Conservation (phyloP, 2,113 vertebrate species). For the Paradisaea rubra region DNA sequence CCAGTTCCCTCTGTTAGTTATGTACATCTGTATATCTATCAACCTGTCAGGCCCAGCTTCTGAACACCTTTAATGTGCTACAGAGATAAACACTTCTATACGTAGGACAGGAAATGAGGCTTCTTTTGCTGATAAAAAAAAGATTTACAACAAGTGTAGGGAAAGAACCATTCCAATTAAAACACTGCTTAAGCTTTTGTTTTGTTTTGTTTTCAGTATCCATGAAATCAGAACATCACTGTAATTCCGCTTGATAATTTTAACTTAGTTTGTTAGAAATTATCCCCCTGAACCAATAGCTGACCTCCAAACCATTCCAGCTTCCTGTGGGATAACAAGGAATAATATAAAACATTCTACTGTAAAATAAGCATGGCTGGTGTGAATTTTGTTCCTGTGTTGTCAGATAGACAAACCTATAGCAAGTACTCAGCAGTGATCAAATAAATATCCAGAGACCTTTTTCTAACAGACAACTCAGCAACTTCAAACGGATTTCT, state of each 20-base stretch:
- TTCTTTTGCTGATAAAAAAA: conserved; percentile 34
- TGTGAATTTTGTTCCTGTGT: conserved; percentile 14
- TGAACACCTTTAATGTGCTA: conserved; percentile 23
- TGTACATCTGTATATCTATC: neutral
- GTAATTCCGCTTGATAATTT: conserved; percentile 56
- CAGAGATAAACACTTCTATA: conserved; percentile 24
- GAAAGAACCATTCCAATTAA: conserved; percentile 45
- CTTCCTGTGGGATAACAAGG: conserved; percentile 51
- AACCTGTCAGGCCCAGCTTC: neutral
- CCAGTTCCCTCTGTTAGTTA: neutral
- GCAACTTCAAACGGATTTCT: conserved; percentile 68
- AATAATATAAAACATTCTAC: conserved; percentile 60
- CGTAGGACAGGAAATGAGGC: conserved; percentile 17
- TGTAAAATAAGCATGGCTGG: conserved; percentile 48
- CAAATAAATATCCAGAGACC: conserved; percentile 65
- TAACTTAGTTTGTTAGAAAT: conserved; percentile 55
- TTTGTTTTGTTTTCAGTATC: neutral
- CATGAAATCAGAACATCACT: conserved; percentile 30
- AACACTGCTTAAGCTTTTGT: conserved; percentile 21
- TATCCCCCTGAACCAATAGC: conserved; percentile 17
- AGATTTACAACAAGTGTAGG: conserved; percentile 10
- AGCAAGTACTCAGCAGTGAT: conserved; percentile 53
- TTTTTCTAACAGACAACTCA: conserved; percentile 60
- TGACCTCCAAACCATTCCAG: conserved; percentile 44
- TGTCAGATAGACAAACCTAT: conserved; percentile 38